Evolutionary conservation across 2,888 invertebrate species (phyloP).

Genomic region (Ischnura elegans): DNA sequence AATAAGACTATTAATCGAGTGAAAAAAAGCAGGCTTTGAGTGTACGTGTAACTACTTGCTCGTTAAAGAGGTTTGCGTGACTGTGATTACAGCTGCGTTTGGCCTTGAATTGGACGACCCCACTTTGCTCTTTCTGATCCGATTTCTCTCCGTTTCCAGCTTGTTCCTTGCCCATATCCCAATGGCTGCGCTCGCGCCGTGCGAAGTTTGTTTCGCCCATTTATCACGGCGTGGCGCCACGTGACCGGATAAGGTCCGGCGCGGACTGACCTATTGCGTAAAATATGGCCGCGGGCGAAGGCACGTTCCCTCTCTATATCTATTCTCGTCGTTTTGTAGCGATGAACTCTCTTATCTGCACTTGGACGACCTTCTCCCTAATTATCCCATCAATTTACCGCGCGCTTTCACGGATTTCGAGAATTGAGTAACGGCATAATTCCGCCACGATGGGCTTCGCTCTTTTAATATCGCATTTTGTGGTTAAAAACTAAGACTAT

Average conservation of each 20-base stretch:
- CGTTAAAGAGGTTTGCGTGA: slow-evolving; percentile 12
- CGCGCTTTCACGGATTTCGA: not conserved
- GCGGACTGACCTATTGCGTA: slow-evolving; percentile 24
- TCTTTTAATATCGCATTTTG: not conserved
- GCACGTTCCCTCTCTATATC: not conserved
- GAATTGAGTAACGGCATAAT: not conserved
- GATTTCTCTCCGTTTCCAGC: not conserved
- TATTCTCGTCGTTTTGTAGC: not conserved
- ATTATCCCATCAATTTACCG: not conserved
- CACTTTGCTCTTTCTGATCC: not conserved
- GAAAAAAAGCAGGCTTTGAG: not conserved
- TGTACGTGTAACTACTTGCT: not conserved
- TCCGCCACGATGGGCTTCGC: not conserved
- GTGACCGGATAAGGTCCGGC: slow-evolving; percentile 12
- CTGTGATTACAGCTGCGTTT: not conserved
- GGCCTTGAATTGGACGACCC: not conserved
- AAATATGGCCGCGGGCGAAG: not conserved
- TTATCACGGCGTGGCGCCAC: slow-evolving; percentile 22
- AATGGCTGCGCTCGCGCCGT: too few species aligned
- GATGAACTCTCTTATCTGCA: not conserved
- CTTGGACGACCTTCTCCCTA: not conserved
- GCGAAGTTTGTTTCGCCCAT: not conserved
- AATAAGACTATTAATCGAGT: not conserved
- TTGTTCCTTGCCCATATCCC: not conserved
- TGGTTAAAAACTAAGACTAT: too few species aligned